A percentile compares a stretch with the other conserved stretches of the same genome.
Evolutionary conservation across 1,140 invertebrate genomes (phyloP).

Genomic region (Thalassaphorura encarpata): DNA sequence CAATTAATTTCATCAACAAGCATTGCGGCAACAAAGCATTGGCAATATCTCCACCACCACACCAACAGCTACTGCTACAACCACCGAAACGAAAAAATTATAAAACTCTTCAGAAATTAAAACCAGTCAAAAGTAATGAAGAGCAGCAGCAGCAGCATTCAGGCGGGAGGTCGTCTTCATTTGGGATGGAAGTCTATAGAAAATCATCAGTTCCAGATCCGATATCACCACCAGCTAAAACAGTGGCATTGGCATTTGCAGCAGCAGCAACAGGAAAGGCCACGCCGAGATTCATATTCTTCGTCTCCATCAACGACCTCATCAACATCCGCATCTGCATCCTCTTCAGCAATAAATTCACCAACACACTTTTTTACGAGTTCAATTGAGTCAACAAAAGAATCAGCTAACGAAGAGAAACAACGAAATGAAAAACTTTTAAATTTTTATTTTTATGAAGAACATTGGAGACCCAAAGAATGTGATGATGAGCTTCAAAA

Average conservation of each 20-base stretch:
- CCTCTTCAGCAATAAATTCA: not conserved
- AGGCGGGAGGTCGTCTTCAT: no score
- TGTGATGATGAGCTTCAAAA: not conserved
- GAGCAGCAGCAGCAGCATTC: no score
- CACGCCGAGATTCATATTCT: not conserved
- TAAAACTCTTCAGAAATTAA: no score
- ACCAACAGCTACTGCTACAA: not conserved
- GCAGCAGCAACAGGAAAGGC: not conserved
- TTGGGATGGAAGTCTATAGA: no score
- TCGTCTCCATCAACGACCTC: not conserved
- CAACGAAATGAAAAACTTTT: slow-evolving; percentile 23
- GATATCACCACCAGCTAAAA: slow-evolving; percentile 6
- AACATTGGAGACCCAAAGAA: slow-evolving; percentile 25
- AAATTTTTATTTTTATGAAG: slow-evolving; percentile 31
- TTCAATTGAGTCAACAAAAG: not conserved
- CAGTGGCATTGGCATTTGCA: not conserved
- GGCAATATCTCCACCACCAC: not conserved
- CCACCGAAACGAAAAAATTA: not conserved
- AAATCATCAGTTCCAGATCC: slow-evolving; percentile 3
- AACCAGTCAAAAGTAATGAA: no score
- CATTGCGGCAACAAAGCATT: no score
- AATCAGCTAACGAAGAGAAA: slow-evolving; percentile 16
- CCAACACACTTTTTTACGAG: not conserved
- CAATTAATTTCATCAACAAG: no score
- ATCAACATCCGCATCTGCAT: not conserved